These are phyloP conservation scores for Epinotia demarniana DNA, from an alignment of 2,888 invertebrate genomes.

Conservation along the genomic window DNA sequence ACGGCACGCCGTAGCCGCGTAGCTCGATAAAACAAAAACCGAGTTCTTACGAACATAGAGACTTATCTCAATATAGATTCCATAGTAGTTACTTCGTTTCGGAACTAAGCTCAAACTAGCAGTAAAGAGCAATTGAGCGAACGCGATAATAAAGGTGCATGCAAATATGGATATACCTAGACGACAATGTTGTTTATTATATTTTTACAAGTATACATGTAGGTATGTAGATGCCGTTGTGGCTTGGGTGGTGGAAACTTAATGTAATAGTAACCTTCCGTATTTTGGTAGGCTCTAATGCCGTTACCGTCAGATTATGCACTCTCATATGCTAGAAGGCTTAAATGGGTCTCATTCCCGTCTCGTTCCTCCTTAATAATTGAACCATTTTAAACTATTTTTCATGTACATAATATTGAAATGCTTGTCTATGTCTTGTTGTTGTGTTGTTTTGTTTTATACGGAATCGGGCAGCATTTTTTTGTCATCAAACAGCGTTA, in stretches of 20 bases:
- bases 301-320: too few species aligned
- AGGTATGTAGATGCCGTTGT: neutral
- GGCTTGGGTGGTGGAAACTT: neutral
- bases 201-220: neutral
- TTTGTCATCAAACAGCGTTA: too few species aligned
- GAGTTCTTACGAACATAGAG: neutral
- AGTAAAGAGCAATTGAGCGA: slow-evolving; percentile 20
- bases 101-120: neutral
- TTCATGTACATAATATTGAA: too few species aligned
- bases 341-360: too few species aligned
- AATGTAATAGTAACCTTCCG: too few species aligned
- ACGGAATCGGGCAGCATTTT: too few species aligned
- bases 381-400: too few species aligned
- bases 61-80: neutral
- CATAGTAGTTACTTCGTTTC: neutral
- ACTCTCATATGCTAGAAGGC: too few species aligned
- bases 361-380: too few species aligned
- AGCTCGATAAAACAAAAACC: slow-evolving; percentile 33
- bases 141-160: slow-evolving; percentile 18
- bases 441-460: too few species aligned
- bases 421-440: too few species aligned
- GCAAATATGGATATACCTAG: slow-evolving; percentile 1
- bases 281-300: too few species aligned
- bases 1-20: slow-evolving; percentile 32
- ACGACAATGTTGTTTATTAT: slow-evolving; percentile 18